These are phyloP conservation scores for Papilio demoleus DNA, from an alignment of 2,888 invertebrate genomes.

Conservation along the genomic window DNA sequence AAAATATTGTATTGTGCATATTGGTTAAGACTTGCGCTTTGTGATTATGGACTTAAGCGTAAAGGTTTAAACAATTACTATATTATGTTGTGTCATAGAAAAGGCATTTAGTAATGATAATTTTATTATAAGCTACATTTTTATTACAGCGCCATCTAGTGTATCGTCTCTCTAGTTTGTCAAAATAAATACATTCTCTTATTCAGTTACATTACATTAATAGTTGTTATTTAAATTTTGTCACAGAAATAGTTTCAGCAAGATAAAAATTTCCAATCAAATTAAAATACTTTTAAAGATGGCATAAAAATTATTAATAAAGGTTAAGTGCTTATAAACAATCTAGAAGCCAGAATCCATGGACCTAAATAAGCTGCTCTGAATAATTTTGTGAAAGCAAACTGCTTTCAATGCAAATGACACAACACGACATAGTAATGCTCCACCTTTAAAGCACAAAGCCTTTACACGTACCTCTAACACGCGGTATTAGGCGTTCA, in stretches of 20 bases:
- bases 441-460: constrained; percentile 59
- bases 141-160: constrained; percentile 1
- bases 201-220: too few relatives aligned
- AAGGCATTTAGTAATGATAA: not conserved
- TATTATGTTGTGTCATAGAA: constrained; percentile 22
- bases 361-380: not conserved
- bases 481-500: constrained; percentile 75
- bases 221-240: too few relatives aligned
- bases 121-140: not conserved
- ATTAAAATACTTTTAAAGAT: too few relatives aligned
- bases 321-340: too few relatives aligned
- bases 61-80: not conserved
- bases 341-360: too few relatives aligned
- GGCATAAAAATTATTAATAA: too few relatives aligned
- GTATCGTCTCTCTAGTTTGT: not conserved
- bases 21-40: constrained; percentile 14
- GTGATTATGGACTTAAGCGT: constrained; percentile 28
- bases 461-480: constrained; percentile 70
- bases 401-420: not conserved
- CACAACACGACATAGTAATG: constrained; percentile 41
- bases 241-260: too few relatives aligned
- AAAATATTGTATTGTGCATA: constrained; percentile 32
- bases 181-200: too few relatives aligned
- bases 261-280: too few relatives aligned
- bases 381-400: not conserved